Conservation (phyloP, 2,797 vertebrate genomes). For the Chloroceryle amazona region DNA sequence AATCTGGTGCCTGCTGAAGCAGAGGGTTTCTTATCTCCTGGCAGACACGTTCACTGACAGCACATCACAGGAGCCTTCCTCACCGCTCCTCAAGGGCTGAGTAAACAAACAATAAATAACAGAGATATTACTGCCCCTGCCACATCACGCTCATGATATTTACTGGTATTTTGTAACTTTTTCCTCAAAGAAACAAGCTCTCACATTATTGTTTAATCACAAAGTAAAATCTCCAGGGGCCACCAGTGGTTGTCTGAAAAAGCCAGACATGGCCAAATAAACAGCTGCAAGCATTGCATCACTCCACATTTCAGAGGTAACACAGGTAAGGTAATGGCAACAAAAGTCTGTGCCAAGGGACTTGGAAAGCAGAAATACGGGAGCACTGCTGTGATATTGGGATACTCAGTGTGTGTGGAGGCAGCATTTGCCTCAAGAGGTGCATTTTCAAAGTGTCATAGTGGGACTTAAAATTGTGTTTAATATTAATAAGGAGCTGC, state of each 20-base stretch:
- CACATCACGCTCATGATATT: background rate
- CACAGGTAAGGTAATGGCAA: rapidly evolving
- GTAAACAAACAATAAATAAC: constrained; percentile 29
- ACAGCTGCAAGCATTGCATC: rapidly evolving
- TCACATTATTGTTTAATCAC: constrained; percentile 1
- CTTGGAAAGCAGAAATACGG: background rate
- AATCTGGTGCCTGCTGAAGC: background rate
- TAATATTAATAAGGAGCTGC: constrained; percentile 22
- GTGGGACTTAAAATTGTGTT: background rate
- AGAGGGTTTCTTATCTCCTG: background rate
- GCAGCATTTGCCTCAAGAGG: background rate
- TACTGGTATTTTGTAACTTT: background rate
- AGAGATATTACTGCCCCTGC: background rate
- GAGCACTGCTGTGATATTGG: background rate
- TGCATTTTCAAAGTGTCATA: background rate
- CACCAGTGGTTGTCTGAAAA: background rate
- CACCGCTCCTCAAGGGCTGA: background rate
- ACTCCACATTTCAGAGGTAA: background rate
- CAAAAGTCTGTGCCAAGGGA: background rate
- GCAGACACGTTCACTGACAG: background rate
- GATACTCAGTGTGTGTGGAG: background rate
- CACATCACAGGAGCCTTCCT: background rate
- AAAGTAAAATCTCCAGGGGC: background rate
- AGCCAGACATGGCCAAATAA: background rate
- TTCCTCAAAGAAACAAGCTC: background rate